phyloP scores from a whole-genome alignment of 2,797 vertebrate species.

The Chaunax sp. region DNA sequence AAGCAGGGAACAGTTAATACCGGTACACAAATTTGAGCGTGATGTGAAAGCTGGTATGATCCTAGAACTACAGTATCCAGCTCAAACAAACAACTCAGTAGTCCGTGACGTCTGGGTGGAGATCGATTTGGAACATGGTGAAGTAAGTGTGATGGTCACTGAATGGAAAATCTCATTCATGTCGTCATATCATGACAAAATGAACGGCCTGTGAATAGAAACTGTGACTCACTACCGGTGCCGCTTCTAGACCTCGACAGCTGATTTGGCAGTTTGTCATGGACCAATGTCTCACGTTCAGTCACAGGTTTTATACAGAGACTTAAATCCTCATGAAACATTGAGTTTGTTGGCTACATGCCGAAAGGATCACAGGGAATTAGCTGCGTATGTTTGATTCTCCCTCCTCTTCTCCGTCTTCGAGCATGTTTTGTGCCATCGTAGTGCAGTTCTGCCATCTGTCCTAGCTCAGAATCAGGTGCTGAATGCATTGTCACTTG shows the following conservation, averaged over 20 bases:
- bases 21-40: constrained; percentile 8
- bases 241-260: constrained; percentile 54
- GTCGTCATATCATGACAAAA: constrained; percentile 30
- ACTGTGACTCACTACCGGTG: constrained; percentile 55
- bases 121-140: constrained; percentile 58
- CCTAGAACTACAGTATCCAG: constrained; percentile 33
- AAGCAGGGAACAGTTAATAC: constrained; percentile 53
- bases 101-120: constrained; percentile 37
- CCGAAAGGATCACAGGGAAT: constrained; percentile 59
- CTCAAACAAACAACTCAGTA: constrained; percentile 23
- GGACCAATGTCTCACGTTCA: constrained; percentile 48
- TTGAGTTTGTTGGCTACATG: constrained; percentile 57
- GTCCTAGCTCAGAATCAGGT: constrained; percentile 77
- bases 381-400: constrained; percentile 28
- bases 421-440: constrained; percentile 67
- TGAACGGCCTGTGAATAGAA: constrained; percentile 39
- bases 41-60: constrained; percentile 16
- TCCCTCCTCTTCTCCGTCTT: constrained; percentile 47
- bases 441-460: constrained; percentile 76
- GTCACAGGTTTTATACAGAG: constrained; percentile 62
- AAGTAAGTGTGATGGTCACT: constrained; percentile 53
- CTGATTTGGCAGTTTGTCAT: constrained; percentile 61
- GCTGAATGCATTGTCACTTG: constrained; percentile 73
- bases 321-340: constrained; percentile 73
- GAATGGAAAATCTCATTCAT: constrained; percentile 54